Percentiles rank a stretch among this genome's conserved stretches.
Conservation (phyloP, 1,140 invertebrate species). For the Cherax destructor region DNA sequence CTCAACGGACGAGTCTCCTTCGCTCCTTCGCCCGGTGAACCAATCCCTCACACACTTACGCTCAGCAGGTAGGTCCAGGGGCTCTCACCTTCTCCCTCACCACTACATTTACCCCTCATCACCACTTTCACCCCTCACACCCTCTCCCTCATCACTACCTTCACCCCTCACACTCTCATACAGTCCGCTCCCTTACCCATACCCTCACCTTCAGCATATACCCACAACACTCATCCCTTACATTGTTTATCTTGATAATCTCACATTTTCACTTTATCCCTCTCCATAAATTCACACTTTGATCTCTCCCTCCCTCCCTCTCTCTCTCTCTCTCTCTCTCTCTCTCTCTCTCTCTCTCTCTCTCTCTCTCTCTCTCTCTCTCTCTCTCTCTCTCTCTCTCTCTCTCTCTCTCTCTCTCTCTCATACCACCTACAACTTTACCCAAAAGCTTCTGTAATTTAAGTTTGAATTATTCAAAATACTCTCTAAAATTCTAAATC, state of each 20-base stretch:
- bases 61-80: slow-evolving; percentile 23
- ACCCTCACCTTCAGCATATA: no score
- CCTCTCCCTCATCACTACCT: not conserved
- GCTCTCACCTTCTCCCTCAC: not conserved
- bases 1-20: slow-evolving; percentile 41
- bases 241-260: not conserved
- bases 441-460: no score
- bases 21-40: slow-evolving; percentile 28
- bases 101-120: no score
- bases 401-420: not conserved
- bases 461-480: no score
- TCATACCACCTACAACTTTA: not conserved
- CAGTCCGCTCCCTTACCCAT: no score
- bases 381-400: slow-evolving; percentile 24
- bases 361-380: slow-evolving; percentile 38
- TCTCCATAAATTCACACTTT: no score
- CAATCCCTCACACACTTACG: slow-evolving; percentile 44
- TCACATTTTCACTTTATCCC: not conserved
- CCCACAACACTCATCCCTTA: not conserved
- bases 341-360: slow-evolving; percentile 27
- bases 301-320: slow-evolving; percentile 15
- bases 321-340: slow-evolving; percentile 22
- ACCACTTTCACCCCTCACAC: no score
- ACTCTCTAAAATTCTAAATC: no score
- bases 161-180: no score